Evolutionary conservation across 2,113 vertebrate species (phyloP).

Genomic region (Sapayoa aenigma): DNA sequence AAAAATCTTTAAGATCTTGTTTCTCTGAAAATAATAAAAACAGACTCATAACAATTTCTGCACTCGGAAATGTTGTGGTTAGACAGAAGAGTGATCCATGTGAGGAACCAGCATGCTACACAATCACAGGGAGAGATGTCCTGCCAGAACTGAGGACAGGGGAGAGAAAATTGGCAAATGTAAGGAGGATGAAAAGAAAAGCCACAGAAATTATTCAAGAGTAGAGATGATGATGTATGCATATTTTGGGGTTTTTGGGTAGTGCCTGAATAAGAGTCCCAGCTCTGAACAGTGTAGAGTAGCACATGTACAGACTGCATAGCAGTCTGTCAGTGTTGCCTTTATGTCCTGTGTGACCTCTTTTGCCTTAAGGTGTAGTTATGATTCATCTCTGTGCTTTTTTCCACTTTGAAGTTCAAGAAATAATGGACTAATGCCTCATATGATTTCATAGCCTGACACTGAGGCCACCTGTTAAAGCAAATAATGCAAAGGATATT

Average conservation of each 20-base stretch:
- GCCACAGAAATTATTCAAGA: background rate
- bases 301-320: rapidly evolving
- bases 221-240: background rate
- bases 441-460: background rate
- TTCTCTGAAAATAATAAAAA: background rate
- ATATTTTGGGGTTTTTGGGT: background rate
- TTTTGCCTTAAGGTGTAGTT: background rate
- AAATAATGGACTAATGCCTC: background rate
- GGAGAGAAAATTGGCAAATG: background rate
- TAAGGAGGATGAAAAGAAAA: background rate
- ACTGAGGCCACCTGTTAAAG: background rate
- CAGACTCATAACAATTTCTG: background rate
- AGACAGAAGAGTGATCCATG: background rate
- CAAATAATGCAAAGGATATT: background rate
- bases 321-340: rapidly evolving
- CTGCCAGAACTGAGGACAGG: background rate
- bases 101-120: background rate
- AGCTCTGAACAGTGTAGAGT: background rate
- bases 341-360: background rate
- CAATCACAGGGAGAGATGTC: background rate
- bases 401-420: background rate
- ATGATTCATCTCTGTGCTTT: background rate
- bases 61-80: background rate
- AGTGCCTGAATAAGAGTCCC: background rate
- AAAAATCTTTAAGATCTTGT: background rate